Evolutionary conservation across 1,140 invertebrate species (phyloP).

Genomic region (Drosophila kepulauana): DNA sequence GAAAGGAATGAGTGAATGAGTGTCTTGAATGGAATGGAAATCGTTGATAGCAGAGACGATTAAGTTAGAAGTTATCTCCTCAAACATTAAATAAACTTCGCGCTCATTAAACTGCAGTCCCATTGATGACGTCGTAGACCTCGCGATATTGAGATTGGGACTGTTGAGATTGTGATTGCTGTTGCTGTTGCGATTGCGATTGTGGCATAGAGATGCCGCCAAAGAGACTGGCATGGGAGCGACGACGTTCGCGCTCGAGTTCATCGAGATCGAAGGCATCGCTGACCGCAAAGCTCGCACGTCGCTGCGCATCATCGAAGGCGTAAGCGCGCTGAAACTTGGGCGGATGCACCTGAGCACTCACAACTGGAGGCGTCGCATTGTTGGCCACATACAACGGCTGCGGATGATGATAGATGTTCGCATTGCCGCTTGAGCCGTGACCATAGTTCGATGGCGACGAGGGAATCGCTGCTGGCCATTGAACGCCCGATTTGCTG

Average conservation of each 20-base stretch:
- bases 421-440: slow-evolving; percentile 29
- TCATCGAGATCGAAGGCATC: slow-evolving; percentile 81
- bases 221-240: slow-evolving; percentile 83
- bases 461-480: slow-evolving; percentile 80
- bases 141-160: slow-evolving; percentile 37
- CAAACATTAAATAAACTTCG: slow-evolving; percentile 31
- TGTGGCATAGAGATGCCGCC: slow-evolving; percentile 12
- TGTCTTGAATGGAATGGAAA: too few species aligned
- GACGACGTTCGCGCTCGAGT: slow-evolving; percentile 76
- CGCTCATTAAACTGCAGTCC: slow-evolving; percentile 72
- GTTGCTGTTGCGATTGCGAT: background rate
- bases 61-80: too few species aligned
- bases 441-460: slow-evolving; percentile 74
- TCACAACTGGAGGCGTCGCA: background rate
- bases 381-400: slow-evolving; percentile 42
- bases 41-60: too few species aligned
- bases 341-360: slow-evolving; percentile 30
- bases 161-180: slow-evolving; percentile 1
- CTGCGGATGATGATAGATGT: slow-evolving; percentile 43
- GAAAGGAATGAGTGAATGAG: background rate
- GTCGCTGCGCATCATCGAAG: slow-evolving; percentile 75
- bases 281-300: slow-evolving; percentile 53
- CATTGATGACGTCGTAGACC: slow-evolving; percentile 77
- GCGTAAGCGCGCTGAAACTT: slow-evolving; percentile 78
- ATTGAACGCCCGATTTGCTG: slow-evolving; percentile 60